A percentile compares a stretch with the other conserved stretches of the same genome.
Evolutionary conservation across 2,113 vertebrate species (phyloP).

Genomic region (Edolisoma coerulescens): DNA sequence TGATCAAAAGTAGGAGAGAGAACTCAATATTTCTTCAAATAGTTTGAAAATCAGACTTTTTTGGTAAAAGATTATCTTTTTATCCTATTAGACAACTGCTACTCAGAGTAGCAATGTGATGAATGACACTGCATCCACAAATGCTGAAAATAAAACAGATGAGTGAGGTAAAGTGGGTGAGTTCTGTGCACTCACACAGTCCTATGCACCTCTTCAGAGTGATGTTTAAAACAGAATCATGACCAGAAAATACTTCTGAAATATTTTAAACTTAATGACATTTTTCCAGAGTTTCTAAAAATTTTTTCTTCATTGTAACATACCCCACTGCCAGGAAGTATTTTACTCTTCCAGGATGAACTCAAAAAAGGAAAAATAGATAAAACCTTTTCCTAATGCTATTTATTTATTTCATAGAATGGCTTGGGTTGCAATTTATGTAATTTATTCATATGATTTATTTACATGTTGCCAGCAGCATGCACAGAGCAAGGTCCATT

Average conservation of each 20-base stretch:
- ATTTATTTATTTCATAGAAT: background rate
- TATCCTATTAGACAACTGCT: background rate
- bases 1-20: fast-evolving
- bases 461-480: too few relatives aligned
- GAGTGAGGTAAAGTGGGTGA: background rate
- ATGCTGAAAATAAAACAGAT: background rate
- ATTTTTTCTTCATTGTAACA: background rate
- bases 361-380: background rate
- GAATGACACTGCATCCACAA: background rate
- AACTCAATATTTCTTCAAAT: background rate
- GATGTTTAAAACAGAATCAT: background rate
- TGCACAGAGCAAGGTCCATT: background rate
- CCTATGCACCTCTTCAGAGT: fast-evolving
- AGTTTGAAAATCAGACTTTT: background rate
- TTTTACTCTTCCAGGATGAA: background rate
- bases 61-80: background rate
- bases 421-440: background rate
- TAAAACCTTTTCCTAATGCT: background rate
- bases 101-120: background rate
- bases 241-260: background rate
- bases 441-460: background rate
- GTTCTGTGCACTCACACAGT: background rate
- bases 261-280: background rate
- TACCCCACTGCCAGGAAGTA: fast-evolving
- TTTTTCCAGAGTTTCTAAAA: background rate